Base-by-base conservation (phyloP, 2,888 invertebrate species). In the Phengaris arion region DNA sequence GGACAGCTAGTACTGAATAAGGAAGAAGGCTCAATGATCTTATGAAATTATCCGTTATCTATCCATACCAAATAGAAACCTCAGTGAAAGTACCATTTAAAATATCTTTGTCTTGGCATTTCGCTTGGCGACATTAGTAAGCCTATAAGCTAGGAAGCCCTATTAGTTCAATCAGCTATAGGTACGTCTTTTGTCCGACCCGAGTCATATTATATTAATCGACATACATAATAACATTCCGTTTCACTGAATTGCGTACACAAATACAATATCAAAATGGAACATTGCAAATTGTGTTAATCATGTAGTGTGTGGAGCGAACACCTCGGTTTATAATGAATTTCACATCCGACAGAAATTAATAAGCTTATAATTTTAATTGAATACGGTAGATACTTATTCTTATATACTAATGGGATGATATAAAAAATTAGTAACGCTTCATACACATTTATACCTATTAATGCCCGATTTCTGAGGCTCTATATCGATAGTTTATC, bases 111-210 rank as follows among this genome's bases (percentile, higher is more conserved):
- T 64, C 35, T 35, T 45, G 64, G 8, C 8, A 64, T 12, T 64
- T 64, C 64, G 35, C 35, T 45, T 35, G 64, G 35, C 35, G 64
- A 64, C 64, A 45, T 12, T 9, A 13, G 64, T 64, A 64, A 64
- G 64, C 45, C 64, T 35, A 64, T 64, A 64, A 64, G 59, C 59
- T 59, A 15, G 64, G 35, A 64, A 64, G 64, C 64, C 35, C 64
- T 64, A 64, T 64, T 64, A 64, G 64, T 13, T 35, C 64, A 4
- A 35, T 64, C 64, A 45, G 45, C 35, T 64, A 64, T 35, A 2
- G 2, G 35, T 35, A 22, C 64, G 64, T 35, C 64, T 64, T 59
- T 64, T 64, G 64, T 64, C 64, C 55, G n/a, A 55, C n/a, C 64
- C 35, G 6, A 45, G 9, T 35, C 35, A 12, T 35, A 35, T 35